Conservation (phyloP, 1,140 invertebrate species). For the Caenorhabditis remanei region DNA sequence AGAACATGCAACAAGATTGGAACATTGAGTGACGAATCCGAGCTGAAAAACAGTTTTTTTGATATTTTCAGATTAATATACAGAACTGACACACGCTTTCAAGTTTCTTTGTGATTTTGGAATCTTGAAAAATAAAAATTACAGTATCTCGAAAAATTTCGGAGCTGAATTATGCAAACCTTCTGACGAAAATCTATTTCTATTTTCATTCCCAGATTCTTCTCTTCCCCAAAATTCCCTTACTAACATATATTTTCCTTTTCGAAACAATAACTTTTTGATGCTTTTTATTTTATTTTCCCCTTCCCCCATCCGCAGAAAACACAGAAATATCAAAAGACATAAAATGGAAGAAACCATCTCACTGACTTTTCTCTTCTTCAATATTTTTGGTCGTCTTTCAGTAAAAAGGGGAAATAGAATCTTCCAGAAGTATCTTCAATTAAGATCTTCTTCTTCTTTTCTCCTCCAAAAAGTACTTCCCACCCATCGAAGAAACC, state of each 20-base stretch:
- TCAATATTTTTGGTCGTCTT: not conserved
- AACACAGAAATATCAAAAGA: not conserved
- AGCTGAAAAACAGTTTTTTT: too few species aligned
- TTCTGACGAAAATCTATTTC: too few species aligned
- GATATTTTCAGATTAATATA: too few species aligned
- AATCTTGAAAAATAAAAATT: too few species aligned
- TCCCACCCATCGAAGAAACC: not conserved
- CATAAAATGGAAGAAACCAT: not conserved
- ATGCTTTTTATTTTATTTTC: not conserved
- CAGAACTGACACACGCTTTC: too few species aligned
- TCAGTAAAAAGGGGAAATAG: not conserved
- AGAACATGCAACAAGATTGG: too few species aligned
- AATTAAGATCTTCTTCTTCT: slow-evolving; percentile 7
- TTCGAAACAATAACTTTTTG: not conserved
- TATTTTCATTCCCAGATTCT: too few species aligned
- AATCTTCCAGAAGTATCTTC: slow-evolving; percentile 42
- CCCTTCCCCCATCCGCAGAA: not conserved
- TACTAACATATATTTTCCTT: not conserved
- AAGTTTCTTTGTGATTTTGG: too few species aligned
- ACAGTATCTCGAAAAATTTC: too few species aligned
- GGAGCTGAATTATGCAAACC: too few species aligned
- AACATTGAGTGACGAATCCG: too few species aligned
- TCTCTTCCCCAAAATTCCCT: not conserved
- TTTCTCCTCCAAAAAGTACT: not conserved
- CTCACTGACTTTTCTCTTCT: not conserved